Base-by-base conservation (phyloP, 2,113 vertebrate species). In the Lophochroa leadbeateri region DNA sequence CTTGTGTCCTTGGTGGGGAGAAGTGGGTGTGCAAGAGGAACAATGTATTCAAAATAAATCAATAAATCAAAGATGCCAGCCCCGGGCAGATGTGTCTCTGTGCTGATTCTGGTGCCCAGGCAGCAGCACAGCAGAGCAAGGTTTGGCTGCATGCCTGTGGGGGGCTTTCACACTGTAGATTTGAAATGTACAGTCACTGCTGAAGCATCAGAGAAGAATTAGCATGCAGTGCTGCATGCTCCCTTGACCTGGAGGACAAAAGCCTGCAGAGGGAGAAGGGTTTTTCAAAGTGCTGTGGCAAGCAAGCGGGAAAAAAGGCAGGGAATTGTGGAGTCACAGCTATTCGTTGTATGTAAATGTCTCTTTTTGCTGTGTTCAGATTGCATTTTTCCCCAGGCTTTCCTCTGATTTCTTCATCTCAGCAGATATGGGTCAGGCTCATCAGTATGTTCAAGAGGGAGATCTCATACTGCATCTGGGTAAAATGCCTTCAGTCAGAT, bases 11-110 rank as follows among this genome's bases (percentile, higher is more conserved):
- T 84, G 8, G 21, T 69, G 70, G n/a, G 33, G n/a, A 78, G 86
- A 87, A 13, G 63, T 93, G 52, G 84, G 88, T 46, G 67, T 79
- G 49, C 57, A 79, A 82, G 57, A 76, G 8, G 75, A 92, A 41
- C 21, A 41, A 77, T 41, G 10, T 49, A 44, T 69, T 89, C 24
- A 82, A 69, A 93, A 71, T 60, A 78, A 92, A 86, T 72, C 78
- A 76, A 68, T 97, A 86, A 93, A 92, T 87, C 77, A 85, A 58
- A 95, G 83, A 82, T 82, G 65, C 77, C 61, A 68, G 65, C 47
- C 47, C 55, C 33, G 35, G 61, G 49, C 52, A 90, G 61, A 91
- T 65, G 33, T 50, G 52, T 50, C 80, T 94, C 61, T 93, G 57
- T 79, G 86, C 57, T 85, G 63, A 58, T 79, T 72, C 86, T 76